Base-by-base conservation (phyloP, 1,140 invertebrate species). In the Agraylea sexmaculata region DNA sequence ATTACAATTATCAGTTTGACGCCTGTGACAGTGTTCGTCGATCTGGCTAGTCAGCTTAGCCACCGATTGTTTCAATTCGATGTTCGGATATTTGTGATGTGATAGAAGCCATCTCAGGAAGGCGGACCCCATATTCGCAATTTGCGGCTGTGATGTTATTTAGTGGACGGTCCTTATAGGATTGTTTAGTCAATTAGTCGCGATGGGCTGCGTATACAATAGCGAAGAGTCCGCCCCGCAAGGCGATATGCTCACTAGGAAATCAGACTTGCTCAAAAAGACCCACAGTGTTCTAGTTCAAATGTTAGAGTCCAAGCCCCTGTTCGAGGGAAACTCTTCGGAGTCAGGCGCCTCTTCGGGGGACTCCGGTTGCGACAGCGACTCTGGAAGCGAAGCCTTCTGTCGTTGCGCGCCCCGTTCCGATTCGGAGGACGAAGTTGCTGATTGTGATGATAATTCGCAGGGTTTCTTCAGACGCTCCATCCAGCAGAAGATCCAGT, bases 401-500 rank as follows among this genome's bases (percentile, higher is more conserved):
- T 50, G 45, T 20, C 44, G 39, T 12, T 50, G 55, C 43, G 69
- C 70, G 50, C 72, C 71, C 33, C 71, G 70, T 40, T 75, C 72
- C 56, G 74, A 74, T 49, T 74, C 73, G 52, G 74, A 75, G 49
- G 60, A 61, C 18, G 62, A 64, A 33, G 45, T 47, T 38, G 59
- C 57, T 64, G 63, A 64, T 47, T 62, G 69, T 68, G 76, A 53
- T 68, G 81, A 60, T 74, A 62, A 62, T 68, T 70, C 71, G 43
- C 80, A 86, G 83, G 83, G 83, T 51, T 86, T 86, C 70, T 87
- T 87, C 70, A 70, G 83, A 40, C 75, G 83, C 53, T 85, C 87
- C 68, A 95, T 96, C 59, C 92, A 96, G 69, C 91, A 96, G 73
- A 95, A 96, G 71, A 95, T 96, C 47, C 89, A 94, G 64, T 96